These are phyloP conservation scores for Drosophila vallismaia DNA, from an alignment of 2,888 invertebrate species.

Conservation along the genomic window DNA sequence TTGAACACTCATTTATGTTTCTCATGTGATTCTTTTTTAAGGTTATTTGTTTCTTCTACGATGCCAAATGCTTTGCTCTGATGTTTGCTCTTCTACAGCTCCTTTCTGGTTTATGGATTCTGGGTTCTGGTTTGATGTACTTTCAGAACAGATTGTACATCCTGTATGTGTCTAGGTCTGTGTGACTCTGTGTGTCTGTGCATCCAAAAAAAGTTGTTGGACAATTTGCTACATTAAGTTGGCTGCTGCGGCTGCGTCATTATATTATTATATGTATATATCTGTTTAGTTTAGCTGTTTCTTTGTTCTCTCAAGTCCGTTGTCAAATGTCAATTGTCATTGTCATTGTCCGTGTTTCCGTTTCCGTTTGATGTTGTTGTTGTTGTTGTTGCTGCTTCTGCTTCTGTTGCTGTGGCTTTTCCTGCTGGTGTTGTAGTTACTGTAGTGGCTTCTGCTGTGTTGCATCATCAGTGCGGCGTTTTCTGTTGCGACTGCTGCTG, in stretches of 20 bases:
- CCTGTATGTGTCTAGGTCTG: neutral
- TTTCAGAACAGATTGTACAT: conserved; percentile 12
- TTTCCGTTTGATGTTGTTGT: conserved; percentile 29
- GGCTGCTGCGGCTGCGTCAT: conserved; percentile 50
- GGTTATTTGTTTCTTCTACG: conserved; percentile 16
- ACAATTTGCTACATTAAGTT: conserved; percentile 52
- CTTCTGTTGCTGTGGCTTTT: too few relatives aligned
- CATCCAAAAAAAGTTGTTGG: conserved; percentile 37
- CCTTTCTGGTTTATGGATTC: neutral
- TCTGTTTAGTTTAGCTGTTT: conserved; percentile 6
- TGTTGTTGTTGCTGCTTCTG: conserved; percentile 67
- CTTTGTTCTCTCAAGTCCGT: neutral
- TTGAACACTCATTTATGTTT: conserved; percentile 28
- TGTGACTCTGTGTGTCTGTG: conserved; percentile 3
- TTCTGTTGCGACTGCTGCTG: conserved; percentile 62
- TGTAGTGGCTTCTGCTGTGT: conserved; percentile 69
- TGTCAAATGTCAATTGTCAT: conserved; percentile 9
- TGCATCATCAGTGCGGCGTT: conserved; percentile 65
- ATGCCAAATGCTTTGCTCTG: conserved; percentile 39
- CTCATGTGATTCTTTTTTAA: neutral
- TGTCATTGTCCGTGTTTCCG: conserved; percentile 11
- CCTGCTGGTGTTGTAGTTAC: conserved; percentile 53
- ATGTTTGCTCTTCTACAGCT: conserved; percentile 15
- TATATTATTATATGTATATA: conserved; percentile 14
- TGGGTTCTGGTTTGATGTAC: conserved; percentile 13